Evolutionary conservation across 2,113 vertebrate genomes (phyloP), one percentile per base, ranked within the genome.

Genomic region (Cnemophilus loriae): DNA sequence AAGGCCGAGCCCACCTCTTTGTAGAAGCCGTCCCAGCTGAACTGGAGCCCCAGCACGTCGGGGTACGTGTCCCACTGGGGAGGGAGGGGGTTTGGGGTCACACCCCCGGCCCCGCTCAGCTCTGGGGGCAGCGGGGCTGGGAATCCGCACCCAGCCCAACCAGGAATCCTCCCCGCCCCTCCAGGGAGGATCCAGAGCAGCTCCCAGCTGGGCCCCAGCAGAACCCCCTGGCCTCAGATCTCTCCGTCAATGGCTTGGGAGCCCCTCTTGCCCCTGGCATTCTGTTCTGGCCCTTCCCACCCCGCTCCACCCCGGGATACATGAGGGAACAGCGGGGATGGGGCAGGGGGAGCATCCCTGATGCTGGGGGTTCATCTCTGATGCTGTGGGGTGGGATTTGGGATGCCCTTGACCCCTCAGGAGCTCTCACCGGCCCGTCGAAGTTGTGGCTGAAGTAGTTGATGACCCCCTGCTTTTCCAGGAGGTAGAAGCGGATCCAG

Each of bases 381-480:
- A n/a, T n/a, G n/a, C n/a, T 0, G 7, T 3, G 27, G 74, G 52
- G 10, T 0, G 4, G 7, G 3, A 2, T 14, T 5, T 1, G 42
- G 71, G 81, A 33, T 30, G 4, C 6, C 9, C 3, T 0, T 0
- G 39, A 7, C 6, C 33, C 41, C 33, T 3, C 0, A 1, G 14
- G 23, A 9, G 20, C 67, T 30, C 99, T 98, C 80, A 99, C 99
- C 32, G 99, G 99, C 9, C 99, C 99, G 0, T 99, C 22, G 10
- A 98, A 99, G 96, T 98, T 99, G 97, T 99, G 97, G 93, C 99
- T 99, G 97, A 98, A 98, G 95, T 99, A 99, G 95, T 99, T 98
- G 50, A 99, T 65, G 2, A 93, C 2, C 1, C 98, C 98, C 13
- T 97, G 86, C 92, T 99, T 99, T 81, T 99, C 99, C 32, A 98